These are phyloP conservation scores for Drosophila fulvimacula DNA, from an alignment of 2,888 invertebrate species.

Conservation along the genomic window DNA sequence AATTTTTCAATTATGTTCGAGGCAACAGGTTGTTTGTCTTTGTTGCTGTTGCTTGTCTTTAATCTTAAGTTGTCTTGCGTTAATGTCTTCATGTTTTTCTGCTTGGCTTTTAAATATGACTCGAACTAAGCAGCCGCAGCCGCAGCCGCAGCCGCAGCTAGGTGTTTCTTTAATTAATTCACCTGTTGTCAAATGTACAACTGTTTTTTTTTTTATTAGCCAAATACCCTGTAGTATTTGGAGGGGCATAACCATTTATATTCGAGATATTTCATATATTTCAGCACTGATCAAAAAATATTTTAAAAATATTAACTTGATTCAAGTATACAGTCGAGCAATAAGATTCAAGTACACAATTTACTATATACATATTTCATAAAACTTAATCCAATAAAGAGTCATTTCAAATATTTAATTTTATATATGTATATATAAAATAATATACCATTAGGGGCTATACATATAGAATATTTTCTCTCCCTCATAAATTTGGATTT, in stretches of 20 bases:
- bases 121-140: constrained; percentile 13
- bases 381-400: too few relatives aligned
- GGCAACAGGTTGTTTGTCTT: constrained; percentile 72
- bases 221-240: constrained; percentile 22
- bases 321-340: too few relatives aligned
- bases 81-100: constrained; percentile 66
- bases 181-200: constrained; percentile 62
- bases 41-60: constrained; percentile 32
- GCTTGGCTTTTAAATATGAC: constrained; percentile 53
- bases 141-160: not conserved
- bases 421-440: too few relatives aligned
- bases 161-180: constrained; percentile 75
- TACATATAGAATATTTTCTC: too few relatives aligned
- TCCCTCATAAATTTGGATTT: not conserved
- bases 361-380: too few relatives aligned
- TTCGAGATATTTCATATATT: not conserved
- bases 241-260: not conserved
- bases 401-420: too few relatives aligned
- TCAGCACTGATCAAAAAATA: too few relatives aligned
- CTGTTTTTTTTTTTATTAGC: constrained; percentile 37
- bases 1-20: constrained; percentile 73
- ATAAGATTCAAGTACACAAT: too few relatives aligned
- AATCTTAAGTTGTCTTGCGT: constrained; percentile 55
- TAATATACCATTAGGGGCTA: too few relatives aligned
- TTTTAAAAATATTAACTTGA: not conserved